Evolutionary conservation across 2,888 invertebrate species (phyloP).

Genomic region (Philopedon plagiatum): DNA sequence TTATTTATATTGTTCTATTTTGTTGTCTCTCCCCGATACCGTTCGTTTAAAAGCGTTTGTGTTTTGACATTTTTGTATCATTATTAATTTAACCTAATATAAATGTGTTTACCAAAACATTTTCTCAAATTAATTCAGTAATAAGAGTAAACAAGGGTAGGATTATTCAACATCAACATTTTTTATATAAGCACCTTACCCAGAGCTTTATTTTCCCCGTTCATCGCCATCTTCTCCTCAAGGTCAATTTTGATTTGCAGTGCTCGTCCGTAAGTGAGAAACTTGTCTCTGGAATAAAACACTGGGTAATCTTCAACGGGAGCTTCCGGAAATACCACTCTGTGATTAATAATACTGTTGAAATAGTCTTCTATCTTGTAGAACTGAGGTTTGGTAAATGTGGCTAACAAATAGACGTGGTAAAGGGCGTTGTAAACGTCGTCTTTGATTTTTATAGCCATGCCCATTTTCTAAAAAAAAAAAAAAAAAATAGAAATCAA

Average conservation of each 20-base stretch:
- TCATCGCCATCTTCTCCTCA: conserved; percentile 3
- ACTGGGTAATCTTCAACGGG: conserved; percentile 54
- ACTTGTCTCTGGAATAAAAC: conserved; percentile 59
- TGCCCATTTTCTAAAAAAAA: conserved; percentile 56
- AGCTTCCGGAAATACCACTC: conserved; percentile 57
- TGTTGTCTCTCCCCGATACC: too few relatives aligned
- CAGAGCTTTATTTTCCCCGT: neutral
- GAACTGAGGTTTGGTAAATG: conserved; percentile 58
- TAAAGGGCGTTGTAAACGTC: conserved; percentile 55
- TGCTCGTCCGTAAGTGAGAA: conserved; percentile 55
- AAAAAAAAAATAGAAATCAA: conserved; percentile 5
- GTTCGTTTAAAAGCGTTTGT: too few relatives aligned
- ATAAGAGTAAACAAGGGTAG: too few relatives aligned
- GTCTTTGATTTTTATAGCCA: conserved; percentile 57
- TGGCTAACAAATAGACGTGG: conserved; percentile 59
- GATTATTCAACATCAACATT: too few relatives aligned
- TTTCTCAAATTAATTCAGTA: too few relatives aligned
- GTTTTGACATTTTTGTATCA: too few relatives aligned
- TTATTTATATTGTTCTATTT: too few relatives aligned
- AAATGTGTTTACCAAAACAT: too few relatives aligned
- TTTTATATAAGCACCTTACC: conserved; percentile 26
- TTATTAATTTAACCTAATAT: too few relatives aligned
- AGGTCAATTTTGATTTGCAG: conserved; percentile 17
- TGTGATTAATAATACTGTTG: conserved; percentile 49
- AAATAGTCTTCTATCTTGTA: conserved; percentile 57